phyloP scores from a whole-genome alignment of 2,888 invertebrate genomes.

The Dexiosoma caninum region DNA sequence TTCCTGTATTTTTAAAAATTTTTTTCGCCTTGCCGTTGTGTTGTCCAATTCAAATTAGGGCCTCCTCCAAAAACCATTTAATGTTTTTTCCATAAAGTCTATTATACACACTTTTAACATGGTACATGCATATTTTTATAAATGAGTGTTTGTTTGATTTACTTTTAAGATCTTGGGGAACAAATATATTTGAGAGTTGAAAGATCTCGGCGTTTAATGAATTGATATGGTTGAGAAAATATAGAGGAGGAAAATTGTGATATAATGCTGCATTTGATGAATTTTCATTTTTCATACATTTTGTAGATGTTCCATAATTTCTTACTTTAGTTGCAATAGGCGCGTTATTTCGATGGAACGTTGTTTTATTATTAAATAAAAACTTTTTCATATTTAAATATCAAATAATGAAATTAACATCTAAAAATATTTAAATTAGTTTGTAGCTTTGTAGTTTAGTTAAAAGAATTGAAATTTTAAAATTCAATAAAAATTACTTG shows the following conservation, averaged over 20 bases:
- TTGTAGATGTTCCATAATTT: constrained; percentile 27
- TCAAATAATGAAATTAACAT: constrained; percentile 6
- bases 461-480: not conserved
- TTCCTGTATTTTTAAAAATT: too few relatives aligned
- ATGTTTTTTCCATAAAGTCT: constrained; percentile 7
- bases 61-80: not conserved
- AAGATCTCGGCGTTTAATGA: constrained; percentile 28
- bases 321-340: constrained; percentile 69
- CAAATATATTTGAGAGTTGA: constrained; percentile 37
- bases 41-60: not conserved
- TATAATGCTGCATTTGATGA: constrained; percentile 24
- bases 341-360: constrained; percentile 61
- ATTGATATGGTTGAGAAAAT: constrained; percentile 28
- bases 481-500: constrained; percentile 38
- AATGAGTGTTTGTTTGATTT: constrained; percentile 1
- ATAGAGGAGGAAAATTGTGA: constrained; percentile 18
- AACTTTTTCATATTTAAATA: not conserved
- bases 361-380: constrained; percentile 23
- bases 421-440: constrained; percentile 17
- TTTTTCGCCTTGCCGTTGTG: not conserved
- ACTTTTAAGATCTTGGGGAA: constrained; percentile 8
- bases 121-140: constrained; percentile 12
- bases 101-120: not conserved
- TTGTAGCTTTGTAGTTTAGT: constrained; percentile 38
- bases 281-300: constrained; percentile 32